Evolutionary conservation across 1,140 invertebrate genomes (phyloP).

Genomic region (Trigoniulus corallinus): DNA sequence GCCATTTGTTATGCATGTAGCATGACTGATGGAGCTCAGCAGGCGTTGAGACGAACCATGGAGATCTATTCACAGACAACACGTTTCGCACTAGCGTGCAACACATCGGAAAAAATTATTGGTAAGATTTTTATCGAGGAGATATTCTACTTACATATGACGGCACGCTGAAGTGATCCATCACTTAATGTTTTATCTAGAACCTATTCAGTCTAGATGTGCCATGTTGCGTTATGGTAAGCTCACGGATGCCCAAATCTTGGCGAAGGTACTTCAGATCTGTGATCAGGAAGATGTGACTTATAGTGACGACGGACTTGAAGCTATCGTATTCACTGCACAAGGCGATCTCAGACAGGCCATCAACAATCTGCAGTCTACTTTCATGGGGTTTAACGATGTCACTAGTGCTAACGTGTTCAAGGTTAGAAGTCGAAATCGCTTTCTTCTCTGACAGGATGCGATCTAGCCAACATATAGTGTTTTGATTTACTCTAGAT

Average conservation of each 20-base stretch:
- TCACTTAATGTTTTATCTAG: no score
- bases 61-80: constrained; percentile 96
- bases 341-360: constrained; percentile 94
- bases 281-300: constrained; percentile 56
- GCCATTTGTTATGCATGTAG: constrained; percentile 26
- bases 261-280: constrained; percentile 59
- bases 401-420: constrained; percentile 95
- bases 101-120: constrained; percentile 97
- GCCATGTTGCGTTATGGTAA: constrained; percentile 90
- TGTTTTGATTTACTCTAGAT: constrained; percentile 37
- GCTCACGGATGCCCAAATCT: constrained; percentile 70
- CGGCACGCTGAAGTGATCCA: no score
- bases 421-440: no score
- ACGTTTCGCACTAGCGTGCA: constrained; percentile 93
- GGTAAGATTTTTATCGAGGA: constrained; percentile 24
- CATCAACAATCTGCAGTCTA: constrained; percentile 96
- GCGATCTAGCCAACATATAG: background rate
- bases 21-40: constrained; percentile 96
- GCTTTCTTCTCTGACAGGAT: background rate
- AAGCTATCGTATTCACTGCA: constrained; percentile 93
- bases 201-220: constrained; percentile 96
- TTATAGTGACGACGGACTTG: constrained; percentile 83
- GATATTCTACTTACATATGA: no score
- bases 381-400: constrained; percentile 80
- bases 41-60: constrained; percentile 93